Conservation (phyloP, 2,797 vertebrate species). For the Dipus sagitta region DNA sequence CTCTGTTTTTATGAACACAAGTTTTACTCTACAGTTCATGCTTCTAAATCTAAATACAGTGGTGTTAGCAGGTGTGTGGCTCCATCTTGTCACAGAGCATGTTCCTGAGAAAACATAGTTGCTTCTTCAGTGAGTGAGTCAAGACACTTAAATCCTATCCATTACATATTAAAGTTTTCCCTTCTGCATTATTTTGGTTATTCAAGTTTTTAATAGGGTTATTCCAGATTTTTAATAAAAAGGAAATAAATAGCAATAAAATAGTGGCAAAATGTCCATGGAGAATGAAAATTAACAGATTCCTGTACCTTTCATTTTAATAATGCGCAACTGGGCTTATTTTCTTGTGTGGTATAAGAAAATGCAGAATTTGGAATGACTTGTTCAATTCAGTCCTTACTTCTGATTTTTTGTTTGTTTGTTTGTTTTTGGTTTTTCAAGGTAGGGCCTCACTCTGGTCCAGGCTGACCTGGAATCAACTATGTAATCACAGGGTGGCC, state of each 20-base stretch:
- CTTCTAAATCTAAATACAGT: not conserved
- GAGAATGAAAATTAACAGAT: not conserved
- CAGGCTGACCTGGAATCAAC: no score
- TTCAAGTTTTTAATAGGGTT: not conserved
- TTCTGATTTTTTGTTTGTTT: not conserved
- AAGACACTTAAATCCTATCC: not conserved
- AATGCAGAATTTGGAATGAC: constrained; percentile 11
- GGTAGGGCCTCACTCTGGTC: no score
- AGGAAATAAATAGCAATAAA: not conserved
- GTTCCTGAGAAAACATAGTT: not conserved
- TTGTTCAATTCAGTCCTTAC: not conserved
- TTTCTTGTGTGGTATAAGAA: not conserved
- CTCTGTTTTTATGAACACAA: not conserved
- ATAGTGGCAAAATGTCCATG: not conserved
- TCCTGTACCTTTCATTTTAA: not conserved
- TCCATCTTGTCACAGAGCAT: not conserved
- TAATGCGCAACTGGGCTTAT: not conserved
- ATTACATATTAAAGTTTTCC: not conserved
- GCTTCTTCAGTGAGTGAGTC: no score
- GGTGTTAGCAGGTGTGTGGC: not conserved
- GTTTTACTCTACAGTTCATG: not conserved
- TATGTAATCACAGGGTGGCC: no score
- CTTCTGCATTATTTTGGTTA: not conserved
- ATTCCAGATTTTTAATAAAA: not conserved
- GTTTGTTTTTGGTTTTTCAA: no score